Evolutionary conservation across 2,113 vertebrate species (phyloP), one percentile per base, ranked within the genome.

Genomic region (Ceyx melanurus): DNA sequence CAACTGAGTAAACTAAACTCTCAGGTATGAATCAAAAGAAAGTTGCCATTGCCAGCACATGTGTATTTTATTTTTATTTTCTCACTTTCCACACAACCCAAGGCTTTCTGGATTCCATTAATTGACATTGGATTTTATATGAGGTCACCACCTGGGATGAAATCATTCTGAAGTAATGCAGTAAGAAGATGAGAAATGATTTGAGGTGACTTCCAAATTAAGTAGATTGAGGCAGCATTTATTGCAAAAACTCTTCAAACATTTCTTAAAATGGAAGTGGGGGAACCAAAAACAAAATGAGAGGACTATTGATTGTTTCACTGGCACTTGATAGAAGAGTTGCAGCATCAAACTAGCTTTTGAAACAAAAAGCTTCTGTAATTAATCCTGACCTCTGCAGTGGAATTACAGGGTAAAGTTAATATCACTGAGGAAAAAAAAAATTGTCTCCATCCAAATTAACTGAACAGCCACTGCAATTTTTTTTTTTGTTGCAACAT

Each of bases 161-260:
- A 97, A 97, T 97, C 81, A 97, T 97, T 95, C 94, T 95, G 78
- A 83, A 97, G 83, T 75, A 91, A 89, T 96, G 91, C 62, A 91
- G 50, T 82, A 81, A 94, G 65, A 89, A 86, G 70, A 95, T 91
- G 83, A 91, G 89, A 71, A 95, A 88, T 53, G 2, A 91, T 92
- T 90, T 88, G 91, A 71, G 42, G 86, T 82, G 50, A 61, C 91
- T 94, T 95, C 83, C 29, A 91, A 77, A 88, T 89, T 58, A 87
- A 95, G 67, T 88, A 45, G 82, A 86, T 90, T 78, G 92, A 94
- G 67, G 70, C 71, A 78, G 81, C 93, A 74, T 75, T 84, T 77
- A 85, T 60, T 92, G 78, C 83, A 81, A 37, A 67, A 68, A 58
- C 56, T 90, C 87, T 88, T 95, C 78, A 87, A 94, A 54, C 40